Base-by-base conservation (phyloP, 2,113 vertebrate genomes). In the Pituophis catenifer region DNA sequence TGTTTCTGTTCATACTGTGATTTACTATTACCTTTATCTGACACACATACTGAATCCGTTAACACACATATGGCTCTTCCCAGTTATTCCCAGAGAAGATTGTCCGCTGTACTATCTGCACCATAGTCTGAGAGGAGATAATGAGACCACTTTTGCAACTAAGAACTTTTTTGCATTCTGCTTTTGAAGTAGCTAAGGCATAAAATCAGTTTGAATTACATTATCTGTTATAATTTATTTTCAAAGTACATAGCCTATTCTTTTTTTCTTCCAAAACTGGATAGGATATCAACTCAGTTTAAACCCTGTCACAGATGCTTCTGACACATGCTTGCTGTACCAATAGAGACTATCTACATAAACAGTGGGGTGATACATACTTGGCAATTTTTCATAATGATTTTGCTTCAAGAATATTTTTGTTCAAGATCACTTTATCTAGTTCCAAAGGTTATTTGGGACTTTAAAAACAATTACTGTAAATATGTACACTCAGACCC, bases 1-100 rank as follows among this genome's bases (percentile, higher is more conserved):
- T 93, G 52, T 93, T 90, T 86, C 70, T 93, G 89, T 87, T 87
- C 92, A 90, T 55, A 50, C 48, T 87, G 81, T 90, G 89, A 93
- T 62, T 87, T 90, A 65, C 55, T 48, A 87, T 87, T 90, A 93
- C 57, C 89, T 93, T 62, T 81, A 70, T 93, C 57, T 90, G 81
- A 48, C 57, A 65, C 57, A 65, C 81, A 87, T 54, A 93, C 26
- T 90, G 81, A 87, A 93, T 90, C 33, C 0, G 50, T 48, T 90
- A 86, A 54, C 81, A 87, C 48, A 38, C 89, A 93, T 65, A 87
- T 93, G 89, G n/a, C 33, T 29, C 75, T 62, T 86, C 86, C 81
- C 44, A 44, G 57, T 52, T 75, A 54, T 81, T 90, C 81, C 81
- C 55, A 90, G 57, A 50, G 8, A 59, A 93, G 81, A 8, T 90